Evolutionary conservation across 2,797 vertebrate species (phyloP).

Genomic region (Pangasius larnaudii): DNA sequence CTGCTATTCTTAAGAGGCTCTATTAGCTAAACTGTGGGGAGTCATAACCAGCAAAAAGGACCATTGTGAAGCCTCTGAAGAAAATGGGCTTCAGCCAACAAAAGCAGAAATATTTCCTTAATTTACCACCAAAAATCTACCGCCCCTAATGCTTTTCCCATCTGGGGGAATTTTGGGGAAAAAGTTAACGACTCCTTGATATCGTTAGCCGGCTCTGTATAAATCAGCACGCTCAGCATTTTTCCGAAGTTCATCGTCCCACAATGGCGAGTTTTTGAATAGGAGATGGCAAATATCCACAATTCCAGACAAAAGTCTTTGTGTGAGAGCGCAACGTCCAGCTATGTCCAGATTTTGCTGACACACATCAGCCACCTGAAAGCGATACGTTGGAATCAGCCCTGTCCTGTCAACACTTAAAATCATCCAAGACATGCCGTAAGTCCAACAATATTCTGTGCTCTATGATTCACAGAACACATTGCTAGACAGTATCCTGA

Average conservation of each 20-base stretch:
- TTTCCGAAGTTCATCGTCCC: constrained; percentile 53
- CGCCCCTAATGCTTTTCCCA: constrained; percentile 59
- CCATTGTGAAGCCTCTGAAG: constrained; percentile 48
- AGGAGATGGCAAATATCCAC: constrained; percentile 43
- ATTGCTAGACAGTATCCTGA: background rate
- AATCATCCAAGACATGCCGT: constrained; percentile 35
- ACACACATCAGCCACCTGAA: constrained; percentile 42
- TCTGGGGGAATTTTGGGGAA: constrained; percentile 54
- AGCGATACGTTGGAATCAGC: constrained; percentile 23
- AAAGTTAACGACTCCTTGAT: constrained; percentile 57
- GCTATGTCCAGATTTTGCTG: constrained; percentile 42
- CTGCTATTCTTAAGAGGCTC: constrained; percentile 46
- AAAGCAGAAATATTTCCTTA: constrained; percentile 63
- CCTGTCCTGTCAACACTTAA: constrained; percentile 5
- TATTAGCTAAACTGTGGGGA: constrained; percentile 50
- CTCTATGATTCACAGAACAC: constrained; percentile 26
- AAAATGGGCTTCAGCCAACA: constrained; percentile 57
- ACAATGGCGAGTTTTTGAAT: constrained; percentile 48
- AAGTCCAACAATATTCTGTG: constrained; percentile 18
- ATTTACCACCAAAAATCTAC: constrained; percentile 57
- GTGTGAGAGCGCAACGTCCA: constrained; percentile 34
- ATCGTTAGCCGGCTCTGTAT: constrained; percentile 55
- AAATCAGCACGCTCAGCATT: constrained; percentile 55
- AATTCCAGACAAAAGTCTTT: constrained; percentile 56
- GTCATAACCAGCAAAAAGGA: constrained; percentile 50